Percentiles rank a stretch among this genome's conserved stretches.
phyloP scores from a whole-genome alignment of 37 sponge, comb jelly and placozoan species.

The Cladorhizidae sp. region DNA sequence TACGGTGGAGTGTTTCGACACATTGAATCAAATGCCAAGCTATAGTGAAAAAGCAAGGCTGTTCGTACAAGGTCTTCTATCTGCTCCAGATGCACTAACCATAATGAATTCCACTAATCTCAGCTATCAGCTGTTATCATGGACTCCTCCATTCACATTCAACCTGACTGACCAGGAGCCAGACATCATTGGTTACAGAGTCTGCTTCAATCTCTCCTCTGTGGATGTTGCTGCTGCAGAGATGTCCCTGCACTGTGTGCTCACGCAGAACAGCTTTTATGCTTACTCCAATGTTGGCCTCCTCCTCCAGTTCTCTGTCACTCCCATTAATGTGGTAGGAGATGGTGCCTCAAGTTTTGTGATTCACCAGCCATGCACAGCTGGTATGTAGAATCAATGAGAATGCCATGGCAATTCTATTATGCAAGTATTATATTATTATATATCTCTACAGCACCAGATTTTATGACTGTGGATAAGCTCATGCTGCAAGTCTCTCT shows the following conservation, averaged over 20 bases:
- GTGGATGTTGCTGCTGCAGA: not conserved
- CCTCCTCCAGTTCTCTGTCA: constrained; percentile 10
- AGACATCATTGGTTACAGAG: constrained; percentile 16
- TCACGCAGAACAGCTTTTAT: not conserved
- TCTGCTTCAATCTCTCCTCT: too few relatives aligned
- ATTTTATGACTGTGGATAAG: not conserved
- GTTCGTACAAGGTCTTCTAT: not conserved
- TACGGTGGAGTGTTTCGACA: not conserved
- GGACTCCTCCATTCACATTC: constrained; percentile 12
- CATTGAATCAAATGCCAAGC: not conserved
- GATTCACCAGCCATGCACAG: constrained; percentile 1
- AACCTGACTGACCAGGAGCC: constrained; percentile 8
- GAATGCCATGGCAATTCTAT: too few relatives aligned
- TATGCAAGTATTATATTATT: too few relatives aligned
- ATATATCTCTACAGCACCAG: not conserved
- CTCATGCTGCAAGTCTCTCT: not conserved
- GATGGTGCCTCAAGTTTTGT: not conserved
- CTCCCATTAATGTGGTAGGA: constrained; percentile 23
- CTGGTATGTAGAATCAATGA: not conserved
- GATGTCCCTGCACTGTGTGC: not conserved
- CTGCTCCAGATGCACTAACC: not conserved
- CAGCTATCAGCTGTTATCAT: not conserved
- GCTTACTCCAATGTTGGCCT: constrained; percentile 2
- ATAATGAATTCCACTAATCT: too few relatives aligned
- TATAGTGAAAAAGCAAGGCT: not conserved